Evolutionary conservation across 2,797 vertebrate genomes (phyloP), one percentile per base, ranked within the genome.

Genomic region (Dendrocincla fuliginosa): DNA sequence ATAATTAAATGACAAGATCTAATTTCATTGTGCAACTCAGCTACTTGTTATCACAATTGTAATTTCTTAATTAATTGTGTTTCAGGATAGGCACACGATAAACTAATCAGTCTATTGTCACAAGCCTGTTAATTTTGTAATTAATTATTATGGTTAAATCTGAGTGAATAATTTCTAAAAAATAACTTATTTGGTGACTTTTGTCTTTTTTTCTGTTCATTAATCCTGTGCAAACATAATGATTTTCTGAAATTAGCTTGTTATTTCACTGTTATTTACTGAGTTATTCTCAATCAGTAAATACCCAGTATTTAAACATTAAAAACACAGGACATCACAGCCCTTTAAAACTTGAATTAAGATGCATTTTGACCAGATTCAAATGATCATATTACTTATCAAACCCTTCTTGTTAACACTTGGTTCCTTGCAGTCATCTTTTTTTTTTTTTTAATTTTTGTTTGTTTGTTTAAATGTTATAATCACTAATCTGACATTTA

Each of bases 21-120:
- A 81, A 86, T 94, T 96, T 83, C 50, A 35, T 74, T 60, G 82
- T 89, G 44, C n/a, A 94, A 55, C 35, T 30, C 4, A 32, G 33
- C 63, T 91, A 73, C 80, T 97, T 95, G 90, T 96, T 93, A 80
- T 91, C 25, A 7, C 81, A 78, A 60, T 89, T 95, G 39, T 86
- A n/a, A 91, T 81, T 91, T 59, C 35, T 92, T 97, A 95, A 95
- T 97, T 84, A 92, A 95, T 93, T 95, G 83, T 77, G 63, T 95
- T 94, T 95, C 59, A 74, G 42, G 16, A 37, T 59, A 95, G 63
- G 67, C 74, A 77, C 19, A 41, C 83, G 91, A 69, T 84, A 95
- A 89, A 80, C 41, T 32, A 46, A 94, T 96, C 71, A 75, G 59
- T 69, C 63, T 94, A n/a, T 69, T 95, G 74, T 86, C 39, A 82